Base-by-base conservation (phyloP, 37 sponge, comb jelly and placozoan species). In the Tethya wilhelma region DNA sequence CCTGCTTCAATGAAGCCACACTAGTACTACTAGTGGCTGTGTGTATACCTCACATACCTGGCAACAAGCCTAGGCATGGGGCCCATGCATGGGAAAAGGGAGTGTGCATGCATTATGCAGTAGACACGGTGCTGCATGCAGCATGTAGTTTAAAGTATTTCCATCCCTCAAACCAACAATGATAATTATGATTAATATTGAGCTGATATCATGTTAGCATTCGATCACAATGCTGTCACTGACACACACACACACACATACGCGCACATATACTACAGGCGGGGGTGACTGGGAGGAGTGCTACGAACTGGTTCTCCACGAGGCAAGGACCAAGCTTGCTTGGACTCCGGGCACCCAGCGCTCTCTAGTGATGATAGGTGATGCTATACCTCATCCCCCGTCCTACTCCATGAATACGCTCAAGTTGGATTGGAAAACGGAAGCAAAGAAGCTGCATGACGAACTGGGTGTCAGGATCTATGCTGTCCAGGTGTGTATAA, bases 331-430 rank as follows among this genome's bases (percentile, higher is more conserved):
- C 1, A 59, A 75, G 58, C 42, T 75, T 4, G 58, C 75, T n/a
- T 75, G 75, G 75, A 75, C 75, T 39, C 41, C 75, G 2, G 75
- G 75, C 4, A 75, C 75, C 9, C 75, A 75, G 75, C 37, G 60
- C 9, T 73, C 84, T 20, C 75, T 83, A 37, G 84, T 83, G 66
- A 62, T 83, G 66, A 83, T 83, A 17, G 84, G 84, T 2, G 84
- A 83, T 63, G 84, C 84, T 37, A 72, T 69, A 19, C 84, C 84
- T n/a, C 84, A 83, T 38, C 63, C 53, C n/a, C 28, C 84, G 11
- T 57, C 75, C 1, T 83, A 74, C 74, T 37, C 66, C 25, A 25
- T 58, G 43, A 73, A 83, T 29, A 73, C 44, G 9, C 38, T 74
- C 29, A 75, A 75, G 28, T 33, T 75, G 25, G 63, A 59, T 22